These are phyloP conservation scores for Venturia canescens DNA, from an alignment of 1,140 invertebrate species.

Conservation along the genomic window DNA sequence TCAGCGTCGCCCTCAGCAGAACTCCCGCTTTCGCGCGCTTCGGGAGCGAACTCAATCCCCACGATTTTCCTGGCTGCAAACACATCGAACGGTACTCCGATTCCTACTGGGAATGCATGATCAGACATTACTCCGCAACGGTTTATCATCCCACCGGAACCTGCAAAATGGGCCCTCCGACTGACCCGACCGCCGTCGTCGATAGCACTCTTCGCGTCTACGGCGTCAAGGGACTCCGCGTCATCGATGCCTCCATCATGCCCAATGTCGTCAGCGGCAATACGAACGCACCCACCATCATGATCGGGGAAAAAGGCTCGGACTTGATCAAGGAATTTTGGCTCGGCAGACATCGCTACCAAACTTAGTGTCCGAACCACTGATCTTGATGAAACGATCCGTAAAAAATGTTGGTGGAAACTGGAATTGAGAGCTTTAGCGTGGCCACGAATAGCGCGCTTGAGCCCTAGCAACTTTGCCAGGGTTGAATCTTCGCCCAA, in stretches of 20 bases:
- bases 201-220: slow-evolving; percentile 90
- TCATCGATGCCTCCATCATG: slow-evolving; percentile 93
- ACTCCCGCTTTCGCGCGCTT: slow-evolving; percentile 85
- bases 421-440: too few relatives aligned
- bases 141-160: slow-evolving; percentile 94
- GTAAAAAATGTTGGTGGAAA: too few relatives aligned
- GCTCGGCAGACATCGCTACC: slow-evolving; percentile 74
- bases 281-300: slow-evolving; percentile 89
- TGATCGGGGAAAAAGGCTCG: slow-evolving; percentile 90
- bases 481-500: too few relatives aligned
- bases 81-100: slow-evolving; percentile 83
- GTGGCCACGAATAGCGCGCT: too few relatives aligned
- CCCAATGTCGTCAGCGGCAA: slow-evolving; percentile 89
- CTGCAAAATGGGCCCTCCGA: slow-evolving; percentile 94
- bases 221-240: slow-evolving; percentile 86
- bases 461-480: too few relatives aligned
- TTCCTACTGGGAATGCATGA: slow-evolving; percentile 90
- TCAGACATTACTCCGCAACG: slow-evolving; percentile 86
- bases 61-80: slow-evolving; percentile 84
- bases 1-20: slow-evolving; percentile 84
- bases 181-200: slow-evolving; percentile 91
- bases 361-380: not conserved
- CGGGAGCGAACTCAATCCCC: slow-evolving; percentile 82
- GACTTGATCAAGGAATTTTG: slow-evolving; percentile 90
- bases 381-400: too few relatives aligned